Percentiles rank a stretch among this genome's conserved stretches.
phyloP scores from a whole-genome alignment of 2,113 vertebrate genomes.

The Fulmarus glacialis region DNA sequence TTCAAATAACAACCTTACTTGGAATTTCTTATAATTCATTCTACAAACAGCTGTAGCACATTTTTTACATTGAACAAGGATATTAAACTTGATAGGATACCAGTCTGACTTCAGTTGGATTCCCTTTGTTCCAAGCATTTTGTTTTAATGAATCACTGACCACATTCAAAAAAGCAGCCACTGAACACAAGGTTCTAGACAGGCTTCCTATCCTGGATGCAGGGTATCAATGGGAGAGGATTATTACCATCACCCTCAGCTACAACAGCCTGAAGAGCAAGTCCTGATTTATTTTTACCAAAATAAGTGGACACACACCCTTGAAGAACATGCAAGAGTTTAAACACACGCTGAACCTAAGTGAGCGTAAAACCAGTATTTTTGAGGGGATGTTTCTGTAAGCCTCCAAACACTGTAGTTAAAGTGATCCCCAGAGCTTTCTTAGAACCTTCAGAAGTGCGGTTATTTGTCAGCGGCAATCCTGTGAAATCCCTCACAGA shows the following conservation, averaged over 20 bases:
- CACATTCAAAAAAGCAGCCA: not conserved
- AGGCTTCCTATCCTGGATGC: not conserved
- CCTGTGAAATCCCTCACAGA: not conserved
- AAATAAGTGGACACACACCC: not conserved
- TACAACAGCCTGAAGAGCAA: not conserved
- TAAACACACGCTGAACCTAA: not conserved
- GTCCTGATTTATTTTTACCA: not conserved
- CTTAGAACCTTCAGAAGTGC: not conserved
- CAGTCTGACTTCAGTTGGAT: not conserved
- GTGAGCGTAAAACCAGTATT: not conserved
- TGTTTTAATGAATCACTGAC: not conserved
- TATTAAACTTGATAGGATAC: conserved; percentile 5
- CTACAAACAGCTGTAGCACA: not conserved
- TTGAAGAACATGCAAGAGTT: not conserved
- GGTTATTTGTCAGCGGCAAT: not conserved
- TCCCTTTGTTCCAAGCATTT: not conserved
- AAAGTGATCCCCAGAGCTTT: not conserved
- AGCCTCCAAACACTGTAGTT: not conserved
- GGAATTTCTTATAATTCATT: not conserved
- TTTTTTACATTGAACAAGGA: not conserved
- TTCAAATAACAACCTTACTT: not conserved
- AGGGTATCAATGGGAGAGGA: not conserved
- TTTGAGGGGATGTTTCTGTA: not conserved
- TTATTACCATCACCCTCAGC: not conserved
- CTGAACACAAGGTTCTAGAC: not conserved